phyloP scores from a whole-genome alignment of 2,888 invertebrate genomes.

The Orthosia incerta region DNA sequence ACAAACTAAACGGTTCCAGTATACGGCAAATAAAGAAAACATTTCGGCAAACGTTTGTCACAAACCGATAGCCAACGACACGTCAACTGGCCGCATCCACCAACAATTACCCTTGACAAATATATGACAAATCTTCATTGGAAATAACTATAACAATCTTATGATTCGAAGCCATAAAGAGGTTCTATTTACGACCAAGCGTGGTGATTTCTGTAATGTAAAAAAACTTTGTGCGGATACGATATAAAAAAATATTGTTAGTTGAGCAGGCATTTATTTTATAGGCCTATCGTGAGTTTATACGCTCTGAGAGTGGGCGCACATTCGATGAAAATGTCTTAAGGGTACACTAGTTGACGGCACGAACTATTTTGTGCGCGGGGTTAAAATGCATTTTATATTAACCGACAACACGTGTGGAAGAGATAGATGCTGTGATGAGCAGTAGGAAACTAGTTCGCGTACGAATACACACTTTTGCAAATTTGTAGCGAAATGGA shows the following conservation, averaged over 20 bases:
- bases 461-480: too few species aligned
- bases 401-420: too few species aligned
- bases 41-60: constrained; percentile 44
- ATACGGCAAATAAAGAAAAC: constrained; percentile 42
- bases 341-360: too few species aligned
- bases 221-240: constrained; percentile 66
- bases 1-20: constrained; percentile 47
- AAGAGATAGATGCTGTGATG: too few species aligned
- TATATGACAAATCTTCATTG: constrained; percentile 66
- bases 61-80: constrained; percentile 40
- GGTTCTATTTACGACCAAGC: constrained; percentile 70
- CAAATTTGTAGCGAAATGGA: too few species aligned
- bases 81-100: constrained; percentile 47
- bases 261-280: constrained; percentile 80
- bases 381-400: too few species aligned
- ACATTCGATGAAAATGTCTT: constrained; percentile 43
- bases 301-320: constrained; percentile 63
- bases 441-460: too few species aligned
- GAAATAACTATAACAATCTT: constrained; percentile 73
- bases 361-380: too few species aligned
- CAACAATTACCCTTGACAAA: constrained; percentile 63
- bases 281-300: constrained; percentile 76
- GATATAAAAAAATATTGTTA: constrained; percentile 78
- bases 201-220: constrained; percentile 71
- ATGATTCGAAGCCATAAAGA: constrained; percentile 72